Base-by-base conservation (phyloP, 2,888 invertebrate species). In the Abrostola tripartita region DNA sequence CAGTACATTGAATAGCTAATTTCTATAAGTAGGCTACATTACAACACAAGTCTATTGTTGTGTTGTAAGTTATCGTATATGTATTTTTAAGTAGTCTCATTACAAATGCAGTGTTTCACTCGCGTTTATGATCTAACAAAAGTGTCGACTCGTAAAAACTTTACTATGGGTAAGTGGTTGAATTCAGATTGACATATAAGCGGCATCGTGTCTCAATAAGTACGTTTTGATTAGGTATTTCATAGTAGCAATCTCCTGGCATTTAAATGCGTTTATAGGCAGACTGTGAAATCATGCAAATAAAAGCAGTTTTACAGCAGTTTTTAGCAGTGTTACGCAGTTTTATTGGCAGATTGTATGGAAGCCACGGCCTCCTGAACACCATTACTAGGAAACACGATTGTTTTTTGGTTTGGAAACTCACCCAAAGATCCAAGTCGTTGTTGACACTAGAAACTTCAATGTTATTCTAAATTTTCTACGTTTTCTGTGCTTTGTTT, bases 1-100 rank as follows among this genome's bases (percentile, higher is more conserved):
- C 74, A 73, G 73, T 74, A 76, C 68, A 80, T 71, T 61, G 65
- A 65, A 72, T 74, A 52, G 65, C 61, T 74, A 70, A 81, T 79
- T 72, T 76, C 59, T 52, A 74, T 79, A 83, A 79, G 79, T 82
- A 68, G 84, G 80, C 68, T 81, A 68, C 40, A 64, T 84, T 81
- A 68, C 66, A 75, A 67, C 76, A 76, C 65, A 44, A 51, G 47
- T 58, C 64, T 74, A 74, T 71, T 69, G 68, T 70, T 60, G 38
- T 72, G 68, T 65, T 51, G 74, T 66, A 71, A 79, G 41, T n/a
- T 70, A 74, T 69, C 63, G 65, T 69, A 75, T 72, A 55, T 56
- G 59, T 69, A 61, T 72, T 72, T 72, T 66, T 68, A 65, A 69
- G 72, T 72, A 65, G 62, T 50, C 14, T 51, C 37, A 55, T 78